Evolutionary conservation across 2,113 vertebrate genomes (phyloP).

Genomic region (Chamaetylas fuelleborni): DNA sequence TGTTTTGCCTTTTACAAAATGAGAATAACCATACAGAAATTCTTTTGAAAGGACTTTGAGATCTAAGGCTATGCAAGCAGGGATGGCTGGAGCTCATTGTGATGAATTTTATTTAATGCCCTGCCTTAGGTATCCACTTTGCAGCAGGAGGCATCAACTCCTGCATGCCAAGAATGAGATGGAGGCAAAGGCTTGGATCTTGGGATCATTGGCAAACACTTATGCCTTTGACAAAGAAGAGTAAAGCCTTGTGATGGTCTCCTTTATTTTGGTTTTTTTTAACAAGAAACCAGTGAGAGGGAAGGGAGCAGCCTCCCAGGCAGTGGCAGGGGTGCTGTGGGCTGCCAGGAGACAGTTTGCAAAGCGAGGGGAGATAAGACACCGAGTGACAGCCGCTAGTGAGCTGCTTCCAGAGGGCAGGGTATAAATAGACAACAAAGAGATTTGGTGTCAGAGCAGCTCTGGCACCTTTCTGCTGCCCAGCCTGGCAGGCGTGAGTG

Average conservation of each 20-base stretch:
- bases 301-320: not conserved
- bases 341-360: slow-evolving; percentile 25
- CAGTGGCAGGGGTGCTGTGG: not conserved
- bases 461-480: not conserved
- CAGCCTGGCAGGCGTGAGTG: not conserved
- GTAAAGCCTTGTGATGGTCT: not conserved
- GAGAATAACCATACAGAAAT: not conserved
- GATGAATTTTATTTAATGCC: not conserved
- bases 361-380: not conserved
- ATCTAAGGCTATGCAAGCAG: not conserved
- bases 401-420: slow-evolving; percentile 32
- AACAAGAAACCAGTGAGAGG: not conserved
- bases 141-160: not conserved
- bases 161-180: not conserved
- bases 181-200: not conserved
- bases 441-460: slow-evolving; percentile 26
- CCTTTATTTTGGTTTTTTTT: no score
- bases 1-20: not conserved
- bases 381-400: slow-evolving; percentile 12
- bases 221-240: not conserved
- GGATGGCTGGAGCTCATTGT: not conserved
- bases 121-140: not conserved
- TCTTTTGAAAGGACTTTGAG: not conserved
- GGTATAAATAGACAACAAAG: slow-evolving; percentile 67
- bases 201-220: not conserved